Evolutionary conservation across 2,888 invertebrate genomes (phyloP).

Genomic region (Pachydiplax longipennis): DNA sequence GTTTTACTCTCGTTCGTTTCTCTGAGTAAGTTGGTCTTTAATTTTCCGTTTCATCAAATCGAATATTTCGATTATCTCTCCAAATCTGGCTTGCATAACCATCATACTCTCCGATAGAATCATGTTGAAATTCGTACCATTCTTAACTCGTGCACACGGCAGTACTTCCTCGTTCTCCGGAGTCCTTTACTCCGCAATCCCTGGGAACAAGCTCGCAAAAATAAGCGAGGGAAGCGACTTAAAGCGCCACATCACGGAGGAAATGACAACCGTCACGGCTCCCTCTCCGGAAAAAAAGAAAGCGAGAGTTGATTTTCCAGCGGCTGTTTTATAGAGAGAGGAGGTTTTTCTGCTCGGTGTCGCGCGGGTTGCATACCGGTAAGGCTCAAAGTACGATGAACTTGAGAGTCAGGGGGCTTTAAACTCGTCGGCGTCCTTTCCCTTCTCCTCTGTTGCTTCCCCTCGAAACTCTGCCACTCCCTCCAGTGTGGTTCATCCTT

Average conservation of each 20-base stretch:
- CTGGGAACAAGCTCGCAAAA: too few species aligned
- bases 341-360: background rate
- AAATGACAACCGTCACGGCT: background rate
- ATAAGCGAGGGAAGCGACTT: background rate
- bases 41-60: too few species aligned
- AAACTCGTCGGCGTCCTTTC: constrained; percentile 37
- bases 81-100: too few species aligned
- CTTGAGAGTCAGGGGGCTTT: constrained; percentile 28
- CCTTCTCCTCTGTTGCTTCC: background rate
- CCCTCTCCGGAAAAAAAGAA: background rate
- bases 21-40: too few species aligned
- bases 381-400: constrained; percentile 11
- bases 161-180: too few species aligned
- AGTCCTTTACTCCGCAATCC: too few species aligned
- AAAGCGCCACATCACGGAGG: background rate
- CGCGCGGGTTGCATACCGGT: constrained; percentile 10
- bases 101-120: too few species aligned
- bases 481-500: constrained; percentile 15
- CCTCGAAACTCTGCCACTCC: background rate
- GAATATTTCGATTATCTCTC: too few species aligned
- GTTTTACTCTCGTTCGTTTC: too few species aligned
- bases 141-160: too few species aligned
- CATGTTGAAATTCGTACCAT: too few species aligned
- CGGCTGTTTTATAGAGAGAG: background rate
- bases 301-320: constrained; percentile 19